phyloP scores from a whole-genome alignment of 2,888 invertebrate species.

The Hirudinaria manillensis region DNA sequence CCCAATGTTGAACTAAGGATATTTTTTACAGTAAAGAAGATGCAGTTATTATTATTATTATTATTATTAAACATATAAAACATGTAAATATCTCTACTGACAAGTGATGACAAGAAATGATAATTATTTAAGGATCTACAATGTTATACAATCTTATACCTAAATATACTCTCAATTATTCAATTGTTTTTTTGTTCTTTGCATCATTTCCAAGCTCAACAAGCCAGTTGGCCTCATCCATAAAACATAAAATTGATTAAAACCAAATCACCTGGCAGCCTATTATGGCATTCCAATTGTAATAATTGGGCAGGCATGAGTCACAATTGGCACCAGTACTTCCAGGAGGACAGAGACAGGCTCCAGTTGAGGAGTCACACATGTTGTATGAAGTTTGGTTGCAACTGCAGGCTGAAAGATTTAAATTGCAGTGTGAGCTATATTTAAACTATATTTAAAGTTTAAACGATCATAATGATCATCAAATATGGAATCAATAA shows the following conservation, averaged over 20 bases:
- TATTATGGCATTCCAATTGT: constrained; percentile 40
- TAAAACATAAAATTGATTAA: no score
- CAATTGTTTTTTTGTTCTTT: no score
- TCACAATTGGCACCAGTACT: constrained; percentile 67
- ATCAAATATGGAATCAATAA: neutral
- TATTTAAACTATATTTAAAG: neutral
- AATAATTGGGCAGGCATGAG: constrained; percentile 51
- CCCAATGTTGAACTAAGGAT: neutral
- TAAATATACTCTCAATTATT: no score
- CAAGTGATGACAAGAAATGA: no score
- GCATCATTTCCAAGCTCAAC: neutral
- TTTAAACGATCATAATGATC: neutral
- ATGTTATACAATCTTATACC: no score
- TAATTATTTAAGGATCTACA: no score
- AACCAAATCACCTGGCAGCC: constrained; percentile 42
- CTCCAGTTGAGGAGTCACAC: constrained; percentile 43
- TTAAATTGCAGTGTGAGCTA: neutral
- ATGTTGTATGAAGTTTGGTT: constrained; percentile 36
- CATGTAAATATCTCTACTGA: no score
- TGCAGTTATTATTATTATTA: neutral
- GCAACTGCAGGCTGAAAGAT: constrained; percentile 42
- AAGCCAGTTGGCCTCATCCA: no score
- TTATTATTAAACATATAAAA: neutral
- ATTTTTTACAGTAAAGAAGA: neutral
- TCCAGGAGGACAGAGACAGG: constrained; percentile 65